Percentiles rank a stretch among this genome's conserved stretches.
Conservation (phyloP, 2,113 vertebrate genomes). For the Sakesphorus luctuosus region DNA sequence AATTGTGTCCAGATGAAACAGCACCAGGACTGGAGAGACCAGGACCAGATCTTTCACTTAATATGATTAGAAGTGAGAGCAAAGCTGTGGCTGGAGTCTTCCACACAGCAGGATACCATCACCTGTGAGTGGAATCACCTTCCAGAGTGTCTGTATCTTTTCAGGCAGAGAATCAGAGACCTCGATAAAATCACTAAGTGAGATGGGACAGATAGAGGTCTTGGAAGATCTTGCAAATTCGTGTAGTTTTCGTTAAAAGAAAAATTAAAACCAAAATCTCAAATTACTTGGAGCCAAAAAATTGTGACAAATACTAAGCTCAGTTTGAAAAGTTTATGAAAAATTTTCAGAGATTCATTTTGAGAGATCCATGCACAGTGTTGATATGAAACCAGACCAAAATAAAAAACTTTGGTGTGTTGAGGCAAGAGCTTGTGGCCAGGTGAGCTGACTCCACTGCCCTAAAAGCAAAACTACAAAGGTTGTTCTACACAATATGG, state of each 20-base stretch:
- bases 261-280: background rate
- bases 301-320: background rate
- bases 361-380: background rate
- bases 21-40: background rate
- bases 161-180: background rate
- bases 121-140: background rate
- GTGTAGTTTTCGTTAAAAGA: background rate
- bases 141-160: accelerated
- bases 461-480: background rate
- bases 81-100: background rate
- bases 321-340: background rate
- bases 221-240: background rate
- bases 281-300: background rate
- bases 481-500: background rate
- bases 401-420: background rate
- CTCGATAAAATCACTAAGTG: background rate
- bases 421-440: background rate
- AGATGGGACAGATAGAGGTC: background rate
- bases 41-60: background rate
- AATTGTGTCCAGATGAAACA: background rate
- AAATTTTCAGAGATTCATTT: background rate
- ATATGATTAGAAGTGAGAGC: background rate
- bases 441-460: background rate
- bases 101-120: background rate
- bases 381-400: background rate